Base-by-base conservation (phyloP, 1,140 invertebrate species). In the Elymnias hypermnestra region DNA sequence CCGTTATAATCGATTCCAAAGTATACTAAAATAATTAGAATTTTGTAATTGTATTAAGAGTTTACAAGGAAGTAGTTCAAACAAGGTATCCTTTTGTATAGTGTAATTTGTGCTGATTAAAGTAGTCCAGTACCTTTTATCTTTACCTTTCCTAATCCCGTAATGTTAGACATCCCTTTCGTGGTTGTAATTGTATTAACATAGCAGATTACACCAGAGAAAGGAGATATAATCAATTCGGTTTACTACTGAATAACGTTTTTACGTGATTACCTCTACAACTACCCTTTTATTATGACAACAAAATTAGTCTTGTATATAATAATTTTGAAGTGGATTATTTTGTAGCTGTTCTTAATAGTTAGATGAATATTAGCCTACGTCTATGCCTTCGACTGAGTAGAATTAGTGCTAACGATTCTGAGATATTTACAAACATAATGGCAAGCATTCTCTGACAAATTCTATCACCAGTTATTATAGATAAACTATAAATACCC, bases 151-250 rank as follows among this genome's bases (percentile, higher is more conserved):
- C 23, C 39, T 37, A 42, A 50, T 33, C 40, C 23, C 35, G 33
- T 50, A 56, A 51, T 50, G 42, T 49, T 51, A 42, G 18, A 43
- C 40, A 47, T 56, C 53, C 53, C 45, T 56, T 56, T 23, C 29
- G 29, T 33, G 42, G 47, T 46, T 50, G 31, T 56, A 56, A 56
- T 56, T 56, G 39, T 56, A 56, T 51, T 56, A 56, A 51, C 53
- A 56, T 51, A 56, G 53, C 43, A 41, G 53, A 56, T 56, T 51
- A 56, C 47, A 25, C 50, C 12, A 40, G 22, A 56, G 53, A 38
- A 46, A 33, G 47, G 47, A 43, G 47, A 50, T 46, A 49, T 56
- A 56, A 56, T 51, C 53, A 56, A 51, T 38, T 51, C 19, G 29
- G 29, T 33, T 33, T 33, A 33, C 29, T 33, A 33, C 45, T 48